phyloP scores from a whole-genome alignment of 2,797 vertebrate genomes.

The Schizopygopsis malacanthus region DNA sequence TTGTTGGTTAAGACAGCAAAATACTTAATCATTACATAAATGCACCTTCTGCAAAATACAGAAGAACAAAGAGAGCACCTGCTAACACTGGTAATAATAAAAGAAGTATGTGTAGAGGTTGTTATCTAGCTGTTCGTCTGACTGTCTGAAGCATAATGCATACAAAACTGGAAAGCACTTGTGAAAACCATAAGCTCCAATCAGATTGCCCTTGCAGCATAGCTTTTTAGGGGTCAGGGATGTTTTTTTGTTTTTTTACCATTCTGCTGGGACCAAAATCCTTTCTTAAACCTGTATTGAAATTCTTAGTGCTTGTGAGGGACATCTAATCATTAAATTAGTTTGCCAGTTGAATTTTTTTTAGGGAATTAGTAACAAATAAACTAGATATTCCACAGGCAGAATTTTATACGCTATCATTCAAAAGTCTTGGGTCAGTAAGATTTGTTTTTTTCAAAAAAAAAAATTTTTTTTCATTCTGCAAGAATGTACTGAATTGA shows the following conservation, averaged over 20 bases:
- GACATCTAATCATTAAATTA: neutral
- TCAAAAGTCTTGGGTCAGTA: neutral
- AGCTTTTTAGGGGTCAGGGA: neutral
- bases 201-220: neutral
- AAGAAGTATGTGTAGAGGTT: neutral
- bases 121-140: neutral
- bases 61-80: slow-evolving; percentile 20
- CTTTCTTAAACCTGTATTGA: neutral
- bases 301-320: neutral
- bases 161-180: neutral
- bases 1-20: slow-evolving; percentile 7
- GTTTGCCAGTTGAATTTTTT: neutral
- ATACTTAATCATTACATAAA: neutral
- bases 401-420: neutral
- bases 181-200: neutral
- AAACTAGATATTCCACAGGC: neutral
- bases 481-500: neutral
- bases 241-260: neutral
- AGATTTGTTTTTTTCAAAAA: neutral
- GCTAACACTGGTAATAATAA: neutral
- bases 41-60: neutral
- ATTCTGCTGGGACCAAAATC: neutral
- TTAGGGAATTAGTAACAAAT: neutral
- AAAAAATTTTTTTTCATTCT: neutral
- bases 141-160: slow-evolving; percentile 2